phyloP scores from a whole-genome alignment of 2,888 invertebrate species.

The Minunthozetes semirufus region DNA sequence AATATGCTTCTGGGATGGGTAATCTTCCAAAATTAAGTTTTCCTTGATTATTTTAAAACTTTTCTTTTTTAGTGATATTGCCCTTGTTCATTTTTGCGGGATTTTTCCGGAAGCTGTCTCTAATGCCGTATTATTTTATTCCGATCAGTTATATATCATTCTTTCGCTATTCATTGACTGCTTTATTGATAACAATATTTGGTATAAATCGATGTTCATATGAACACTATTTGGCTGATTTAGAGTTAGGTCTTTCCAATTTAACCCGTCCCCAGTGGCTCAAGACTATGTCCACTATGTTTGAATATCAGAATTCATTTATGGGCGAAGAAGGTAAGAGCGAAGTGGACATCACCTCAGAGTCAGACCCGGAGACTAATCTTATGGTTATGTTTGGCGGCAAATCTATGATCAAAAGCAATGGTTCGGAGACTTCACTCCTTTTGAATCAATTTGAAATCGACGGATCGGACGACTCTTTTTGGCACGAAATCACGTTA shows the following conservation, averaged over 20 bases:
- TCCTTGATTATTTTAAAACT: neutral
- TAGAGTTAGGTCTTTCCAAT: neutral
- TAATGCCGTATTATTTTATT: constrained; percentile 3
- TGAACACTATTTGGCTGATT: neutral
- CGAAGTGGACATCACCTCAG: neutral
- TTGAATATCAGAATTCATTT: constrained; percentile 19
- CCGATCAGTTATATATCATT: constrained; percentile 13
- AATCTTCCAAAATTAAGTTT: neutral
- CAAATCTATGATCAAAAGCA: neutral
- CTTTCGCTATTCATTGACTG: constrained; percentile 14
- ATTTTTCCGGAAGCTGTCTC: constrained; percentile 22
- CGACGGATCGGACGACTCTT: neutral
- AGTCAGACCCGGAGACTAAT: constrained; percentile 20
- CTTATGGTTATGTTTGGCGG: constrained; percentile 28
- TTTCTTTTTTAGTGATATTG: neutral
- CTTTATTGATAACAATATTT: constrained; percentile 24
- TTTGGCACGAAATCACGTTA: constrained; percentile 26
- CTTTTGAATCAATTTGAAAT: constrained; percentile 28
- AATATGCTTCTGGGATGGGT: neutral
- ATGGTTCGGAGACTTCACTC: neutral
- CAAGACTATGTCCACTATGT: neutral
- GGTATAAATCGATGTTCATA: constrained; percentile 27
- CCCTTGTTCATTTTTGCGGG: constrained; percentile 35
- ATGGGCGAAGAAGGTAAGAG: neutral
- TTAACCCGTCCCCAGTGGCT: constrained; percentile 31